Percentiles rank a stretch among this genome's conserved stretches.
phyloP scores from a whole-genome alignment of 2,797 vertebrate species.

The Acrocephalus scirpaceus region DNA sequence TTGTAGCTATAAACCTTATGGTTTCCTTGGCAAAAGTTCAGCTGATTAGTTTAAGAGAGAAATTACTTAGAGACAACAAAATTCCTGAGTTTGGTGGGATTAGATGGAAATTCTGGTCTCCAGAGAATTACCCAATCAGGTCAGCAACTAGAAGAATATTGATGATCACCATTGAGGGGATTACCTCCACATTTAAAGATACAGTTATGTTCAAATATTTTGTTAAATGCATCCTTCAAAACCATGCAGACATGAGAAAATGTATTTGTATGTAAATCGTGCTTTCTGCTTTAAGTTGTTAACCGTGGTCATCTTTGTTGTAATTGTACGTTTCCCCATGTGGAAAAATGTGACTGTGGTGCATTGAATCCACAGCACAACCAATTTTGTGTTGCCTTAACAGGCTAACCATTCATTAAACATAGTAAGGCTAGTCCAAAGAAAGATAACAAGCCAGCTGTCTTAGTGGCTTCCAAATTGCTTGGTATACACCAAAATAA shows the following conservation, averaged over 20 bases:
- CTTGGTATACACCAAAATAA: background rate
- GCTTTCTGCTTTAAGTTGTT: background rate
- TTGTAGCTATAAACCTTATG: conserved; percentile 12
- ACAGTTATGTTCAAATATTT: background rate
- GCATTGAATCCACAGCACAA: background rate
- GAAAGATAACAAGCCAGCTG: conserved; percentile 32
- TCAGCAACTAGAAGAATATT: background rate
- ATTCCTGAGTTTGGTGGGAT: background rate
- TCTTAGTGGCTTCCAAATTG: conserved; percentile 26
- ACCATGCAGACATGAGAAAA: background rate
- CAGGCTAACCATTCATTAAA: conserved; percentile 40
- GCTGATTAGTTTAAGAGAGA: background rate
- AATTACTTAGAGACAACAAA: background rate
- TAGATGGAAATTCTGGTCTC: background rate
- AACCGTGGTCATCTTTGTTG: conserved; percentile 21
- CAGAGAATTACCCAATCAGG: background rate
- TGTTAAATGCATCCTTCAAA: background rate
- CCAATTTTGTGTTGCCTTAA: background rate
- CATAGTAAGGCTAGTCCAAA: conserved; percentile 23
- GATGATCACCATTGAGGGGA: background rate
- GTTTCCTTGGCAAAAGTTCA: conserved; percentile 32
- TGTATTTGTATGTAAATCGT: background rate
- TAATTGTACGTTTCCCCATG: conserved; percentile 29
- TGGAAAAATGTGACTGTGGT: background rate
- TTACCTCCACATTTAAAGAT: background rate